Conservation (phyloP, 1,140 invertebrate genomes). For the Sesamia nonagrioides region DNA sequence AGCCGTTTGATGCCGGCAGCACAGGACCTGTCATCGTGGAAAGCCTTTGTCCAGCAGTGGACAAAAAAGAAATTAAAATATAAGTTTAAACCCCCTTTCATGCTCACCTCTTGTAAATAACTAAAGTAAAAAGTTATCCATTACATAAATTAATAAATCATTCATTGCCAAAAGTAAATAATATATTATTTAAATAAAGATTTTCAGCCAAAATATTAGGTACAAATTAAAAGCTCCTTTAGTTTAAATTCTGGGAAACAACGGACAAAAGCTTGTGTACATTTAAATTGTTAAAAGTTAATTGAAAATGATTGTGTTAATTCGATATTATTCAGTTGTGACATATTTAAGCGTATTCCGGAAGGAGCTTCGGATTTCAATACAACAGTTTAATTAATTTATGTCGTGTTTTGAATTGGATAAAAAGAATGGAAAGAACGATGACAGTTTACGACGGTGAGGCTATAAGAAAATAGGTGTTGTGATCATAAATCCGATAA, state of each 20-base stretch:
- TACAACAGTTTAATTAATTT: background rate
- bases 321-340: slow-evolving; percentile 5
- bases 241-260: slow-evolving; percentile 9
- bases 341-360: slow-evolving; percentile 2
- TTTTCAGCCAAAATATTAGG: slow-evolving; percentile 5
- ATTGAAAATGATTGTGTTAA: slow-evolving; percentile 36
- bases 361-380: background rate
- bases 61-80: too few species aligned
- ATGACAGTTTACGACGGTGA: too few species aligned
- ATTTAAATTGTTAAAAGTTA: slow-evolving; percentile 18
- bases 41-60: too few species aligned
- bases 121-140: too few species aligned
- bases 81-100: too few species aligned
- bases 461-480: too few species aligned
- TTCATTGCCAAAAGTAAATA: slow-evolving; percentile 14
- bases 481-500: too few species aligned
- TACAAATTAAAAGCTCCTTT: slow-evolving; percentile 27
- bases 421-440: too few species aligned
- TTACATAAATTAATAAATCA: too few species aligned
- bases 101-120: too few species aligned
- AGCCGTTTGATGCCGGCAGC: too few species aligned
- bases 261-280: slow-evolving; percentile 7
- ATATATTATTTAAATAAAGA: slow-evolving; percentile 15
- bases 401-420: background rate
- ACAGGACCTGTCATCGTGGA: too few species aligned